These are phyloP conservation scores for Morpho helenor DNA, from an alignment of 2,888 invertebrate genomes.

Conservation along the genomic window DNA sequence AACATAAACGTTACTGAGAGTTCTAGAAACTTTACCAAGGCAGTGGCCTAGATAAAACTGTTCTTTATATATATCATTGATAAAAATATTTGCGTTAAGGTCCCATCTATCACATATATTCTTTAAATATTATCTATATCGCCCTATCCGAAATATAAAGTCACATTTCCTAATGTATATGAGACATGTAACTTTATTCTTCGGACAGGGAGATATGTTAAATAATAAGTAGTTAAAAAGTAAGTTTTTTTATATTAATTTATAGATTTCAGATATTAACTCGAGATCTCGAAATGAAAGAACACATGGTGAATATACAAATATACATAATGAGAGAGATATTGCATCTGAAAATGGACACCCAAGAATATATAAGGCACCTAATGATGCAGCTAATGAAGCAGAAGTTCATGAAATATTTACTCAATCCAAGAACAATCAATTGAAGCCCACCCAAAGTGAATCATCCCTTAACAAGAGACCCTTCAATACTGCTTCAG, in stretches of 20 bases:
- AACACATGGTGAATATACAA: conserved; percentile 5
- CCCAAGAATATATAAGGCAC: neutral
- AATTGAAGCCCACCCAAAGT: neutral
- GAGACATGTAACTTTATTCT: no score
- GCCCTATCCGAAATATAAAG: no score
- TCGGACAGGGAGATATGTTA: no score
- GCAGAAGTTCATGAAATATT: conserved; percentile 4
- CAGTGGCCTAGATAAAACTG: no score
- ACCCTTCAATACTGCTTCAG: conserved; percentile 1
- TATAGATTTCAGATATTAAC: conserved; percentile 17
- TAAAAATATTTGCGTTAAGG: no score
- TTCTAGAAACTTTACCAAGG: no score
- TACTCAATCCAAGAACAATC: conserved; percentile 1
- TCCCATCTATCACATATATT: no score
- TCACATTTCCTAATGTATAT: no score
- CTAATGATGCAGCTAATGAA: conserved; percentile 1
- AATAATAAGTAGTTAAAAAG: no score
- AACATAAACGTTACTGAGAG: no score
- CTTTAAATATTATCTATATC: no score
- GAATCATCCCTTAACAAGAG: conserved; percentile 4
- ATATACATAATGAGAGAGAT: conserved; percentile 1
- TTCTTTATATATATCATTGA: no score
- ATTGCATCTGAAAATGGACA: conserved; percentile 2
- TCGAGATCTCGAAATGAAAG: conserved; percentile 11
- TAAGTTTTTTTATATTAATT: neutral